Evolutionary conservation across 2,888 invertebrate genomes (phyloP), one percentile per base, ranked within the genome.

Genomic region (Chelonus formosanus): DNA sequence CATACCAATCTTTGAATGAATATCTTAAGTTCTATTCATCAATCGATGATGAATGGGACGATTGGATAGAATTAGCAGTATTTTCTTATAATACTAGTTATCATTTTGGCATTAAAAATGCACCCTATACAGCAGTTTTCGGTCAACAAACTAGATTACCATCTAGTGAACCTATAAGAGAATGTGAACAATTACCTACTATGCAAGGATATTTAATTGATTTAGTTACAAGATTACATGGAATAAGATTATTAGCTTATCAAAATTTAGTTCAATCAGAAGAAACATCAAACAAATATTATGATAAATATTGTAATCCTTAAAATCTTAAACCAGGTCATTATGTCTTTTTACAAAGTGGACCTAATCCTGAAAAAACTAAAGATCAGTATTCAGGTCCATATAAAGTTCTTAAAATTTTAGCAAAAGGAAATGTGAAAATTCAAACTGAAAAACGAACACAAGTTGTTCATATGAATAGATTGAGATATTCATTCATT

Each of bases 21-120:
- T 73, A 70, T 62, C 52, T 71, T n/a, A 68, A 70, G 61, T 63
- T 70, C n/a, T 74, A 69, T 35, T 53, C 66, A 2, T 31, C 10
- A 5, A 57, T 55, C 5, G 64, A 70, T 7, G 2, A 48, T 0
- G 62, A 74, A 31, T 74, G 71, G 71, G 70, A 73, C 10, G 57
- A 67, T 31, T 72, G 72, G 70, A 3, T 72, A 2, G 68, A 58
- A 20, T 43, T 65, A 8, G 65, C 65, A 35, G 59, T 59, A 50
- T 59, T 65, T 7, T 65, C 54, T 3, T 65, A 65, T 7, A 65
- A 65, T 40, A 65, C 58, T 59, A 10, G 20, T 20, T 20, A 20
- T 20, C 20, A 20, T 20, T 20, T 20, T 20, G 20, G 20, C 20
- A 20, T 20, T 20, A 1, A 20, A 20, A 20, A 2, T 20, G 20